phyloP scores from a whole-genome alignment of 2,113 vertebrate genomes.

The Sinocyclocheilus maitianheensis region DNA sequence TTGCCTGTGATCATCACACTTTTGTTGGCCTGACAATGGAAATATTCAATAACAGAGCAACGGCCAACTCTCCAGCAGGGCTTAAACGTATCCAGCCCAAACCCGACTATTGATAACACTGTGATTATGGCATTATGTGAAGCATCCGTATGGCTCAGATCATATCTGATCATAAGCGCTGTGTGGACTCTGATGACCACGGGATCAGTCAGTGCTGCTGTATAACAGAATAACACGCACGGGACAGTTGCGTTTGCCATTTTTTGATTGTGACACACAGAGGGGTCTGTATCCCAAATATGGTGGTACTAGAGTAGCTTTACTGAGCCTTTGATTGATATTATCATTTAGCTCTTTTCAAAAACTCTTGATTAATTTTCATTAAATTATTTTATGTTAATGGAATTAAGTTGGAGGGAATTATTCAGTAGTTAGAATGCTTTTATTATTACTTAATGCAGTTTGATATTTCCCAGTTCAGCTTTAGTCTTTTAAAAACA shows the following conservation, averaged over 20 bases:
- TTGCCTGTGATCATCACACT: slow-evolving; percentile 80
- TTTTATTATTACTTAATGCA: neutral
- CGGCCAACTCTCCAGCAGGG: slow-evolving; percentile 63
- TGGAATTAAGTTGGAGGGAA: neutral
- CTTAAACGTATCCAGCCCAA: slow-evolving; percentile 55
- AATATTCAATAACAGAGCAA: slow-evolving; percentile 76
- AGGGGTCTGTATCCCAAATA: neutral
- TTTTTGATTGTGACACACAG: slow-evolving; percentile 19
- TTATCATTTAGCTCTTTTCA: neutral
- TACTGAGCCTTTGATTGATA: neutral
- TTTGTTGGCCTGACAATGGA: slow-evolving; percentile 71
- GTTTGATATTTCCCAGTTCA: neutral
- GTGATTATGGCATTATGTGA: slow-evolving; percentile 59
- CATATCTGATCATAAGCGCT: slow-evolving; percentile 62
- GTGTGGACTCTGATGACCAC: slow-evolving; percentile 44
- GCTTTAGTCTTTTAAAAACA: neutral
- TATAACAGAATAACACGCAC: slow-evolving; percentile 36
- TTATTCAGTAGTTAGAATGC: neutral
- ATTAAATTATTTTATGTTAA: neutral
- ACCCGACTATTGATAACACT: slow-evolving; percentile 60
- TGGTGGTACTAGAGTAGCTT: neutral
- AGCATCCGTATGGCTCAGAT: slow-evolving; percentile 55
- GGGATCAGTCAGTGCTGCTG: slow-evolving; percentile 37
- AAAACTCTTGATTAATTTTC: neutral
- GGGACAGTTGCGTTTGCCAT: slow-evolving; percentile 26